Evolutionary conservation across 1,140 invertebrate species (phyloP), one percentile per base, ranked within the genome.

Genomic region (Ectropis grisescens): DNA sequence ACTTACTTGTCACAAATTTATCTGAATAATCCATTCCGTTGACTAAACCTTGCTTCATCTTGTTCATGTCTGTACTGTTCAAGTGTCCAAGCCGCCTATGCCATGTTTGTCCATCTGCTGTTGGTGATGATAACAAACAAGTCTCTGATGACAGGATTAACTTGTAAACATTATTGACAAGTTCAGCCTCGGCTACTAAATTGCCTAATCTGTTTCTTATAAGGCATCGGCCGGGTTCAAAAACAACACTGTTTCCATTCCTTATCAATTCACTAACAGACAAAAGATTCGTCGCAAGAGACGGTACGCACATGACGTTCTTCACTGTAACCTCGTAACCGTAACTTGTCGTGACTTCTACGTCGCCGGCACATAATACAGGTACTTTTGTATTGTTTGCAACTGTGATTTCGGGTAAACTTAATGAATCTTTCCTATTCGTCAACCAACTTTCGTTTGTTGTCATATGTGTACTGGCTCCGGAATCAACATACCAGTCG

Each of bases 401-500:
- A 0, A 58, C 37, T 4, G 38, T 35, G 14, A 55, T 58, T 41
- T 58, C 53, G 7, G 40, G 33, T 29, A 43, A 34, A 38, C 43
- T 34, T 45, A 9, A 19, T 37, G 29, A 28, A 38, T 19, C 27
- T 23, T 35, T 33, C 2, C 30, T 16, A 35, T 36, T 47, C 7
- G 25, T 32, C 8, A 49, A 31, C 28, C 36, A 51, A 28, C 43
- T 26, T 33, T n/a, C 1, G 12, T 54, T 50, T 6, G 47, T 29
- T 1, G 58, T 61, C 31, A 67, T 36, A 37, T 67, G 62, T 1
- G 33, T 23, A 31, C 53, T 58, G 11, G 62, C 56, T 9, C 57
- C 59, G 1, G 45, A 53, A 36, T 67, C 52, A 10, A 61, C 40
- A 36, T 62, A 69, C 52, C 47, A 66, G 13, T 58, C 53, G 4